Evolutionary conservation across 2,797 vertebrate species (phyloP), one percentile per base, ranked within the genome.

Genomic region (Lutjanus argentimaculatus): DNA sequence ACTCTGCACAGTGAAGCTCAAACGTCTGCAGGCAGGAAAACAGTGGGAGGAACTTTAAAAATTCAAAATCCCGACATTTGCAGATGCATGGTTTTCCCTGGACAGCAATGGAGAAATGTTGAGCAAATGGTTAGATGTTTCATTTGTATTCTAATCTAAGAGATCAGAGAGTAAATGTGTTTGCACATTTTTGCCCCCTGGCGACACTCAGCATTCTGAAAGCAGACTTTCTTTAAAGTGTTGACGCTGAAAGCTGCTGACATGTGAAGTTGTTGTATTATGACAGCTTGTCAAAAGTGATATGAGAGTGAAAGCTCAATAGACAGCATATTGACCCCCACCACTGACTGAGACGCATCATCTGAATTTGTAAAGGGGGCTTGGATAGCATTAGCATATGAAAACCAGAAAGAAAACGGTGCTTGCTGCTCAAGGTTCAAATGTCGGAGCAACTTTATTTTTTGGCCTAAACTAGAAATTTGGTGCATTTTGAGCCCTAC

Each of bases 221-320:
- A 81, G 67, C 49, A 36, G 67, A 49, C 40, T 69, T 52, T 21
- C 57, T 55, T 56, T 22, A 9, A 56, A 71, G 12, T 53, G 42
- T 62, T 62, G 58, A 67, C 16, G 45, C 52, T 63, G 55, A 82
- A 72, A 73, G 63, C 69, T 66, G 61, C 74, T 82, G 83, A 77
- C 75, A 67, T 72, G 51, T 55, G 36, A 76, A 75, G 65, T 64
- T 67, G 55, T 70, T 66, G 16, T 77, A 69, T 86, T 84, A 66
- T 84, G 83, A 90, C 73, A 87, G 58, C 57, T 12, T 73, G 69
- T 86, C 84, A 58, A 42, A 78, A 59, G 62, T 71, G 55, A 82
- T 73, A 56, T 77, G 71, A 48, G 63, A 59, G 16, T 67, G 58
- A 68, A 67, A 72, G 72, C 69, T 82, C 71, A 81, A 46, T 57